Base-by-base conservation (phyloP, 2,797 vertebrate species). In the Sternotherus odoratus region DNA sequence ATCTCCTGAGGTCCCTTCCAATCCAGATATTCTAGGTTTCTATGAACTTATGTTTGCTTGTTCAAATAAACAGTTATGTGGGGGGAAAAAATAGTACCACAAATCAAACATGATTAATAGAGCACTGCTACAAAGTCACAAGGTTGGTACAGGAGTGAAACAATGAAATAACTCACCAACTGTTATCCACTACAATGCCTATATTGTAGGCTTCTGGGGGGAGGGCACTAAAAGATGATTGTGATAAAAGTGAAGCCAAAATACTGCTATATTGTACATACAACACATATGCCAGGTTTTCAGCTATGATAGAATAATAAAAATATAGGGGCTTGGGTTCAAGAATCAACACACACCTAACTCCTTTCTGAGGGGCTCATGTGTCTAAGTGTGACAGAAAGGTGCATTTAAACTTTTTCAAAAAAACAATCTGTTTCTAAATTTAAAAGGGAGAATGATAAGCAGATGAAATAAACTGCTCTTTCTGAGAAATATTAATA, bases 131-230 rank as follows among this genome's bases (percentile, higher is more conserved):
- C 72, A 87, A 82, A 81, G 82, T 85, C 93, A 97, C 0, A 2
- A 86, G 95, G 93, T 43, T 17, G 19, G 60, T 89, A 95, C 16
- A 80, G 87, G 79, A 94, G 78, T 11, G 26, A 66, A 92, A 95
- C 95, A 96, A 87, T 28, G 57, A 92, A 90, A 95, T 91, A 95
- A 95, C 82, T 60, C 83, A 7, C 21, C 89, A 93, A 91, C 82
- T 95, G 95, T 95, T 89, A 90, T 51, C 82, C 88, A 87, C 89
- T 93, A 93, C 77, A 95, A 93, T 1, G 4, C 26, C 2, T 78
- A 82, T 53, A 96, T 83, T 96, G 96, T 97, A 17, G 91, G 93
- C 78, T 75, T 90, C 86, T 79, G 54, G 78, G 26, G 50, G 48
- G 95, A 72, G 87, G 15, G 85, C 12, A 7, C 10, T 56, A 75